Base-by-base conservation (phyloP, 30 jellyfish, hydroid and myxozoan genomes). In the Cassiopea xamachana region DNA sequence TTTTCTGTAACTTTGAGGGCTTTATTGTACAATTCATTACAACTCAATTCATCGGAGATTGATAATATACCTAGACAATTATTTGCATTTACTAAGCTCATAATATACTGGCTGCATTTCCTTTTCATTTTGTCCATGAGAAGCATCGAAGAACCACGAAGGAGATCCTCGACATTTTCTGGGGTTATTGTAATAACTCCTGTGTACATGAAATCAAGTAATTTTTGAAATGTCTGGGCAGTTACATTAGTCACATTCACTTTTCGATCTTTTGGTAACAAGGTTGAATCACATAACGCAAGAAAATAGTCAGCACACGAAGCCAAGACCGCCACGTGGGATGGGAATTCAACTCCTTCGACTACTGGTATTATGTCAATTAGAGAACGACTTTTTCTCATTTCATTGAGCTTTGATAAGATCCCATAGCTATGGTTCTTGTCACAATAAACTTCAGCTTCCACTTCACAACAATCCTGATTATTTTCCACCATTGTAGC, bases 131-230 rank as follows among this genome's bases (percentile, higher is more conserved):
- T 89, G 70, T 88, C 94, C 68, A 96, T 72, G 10, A 96, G 94
- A 48, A 96, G 90, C 93, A 92, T 79, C 18, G 97, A 86, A 1
- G 99, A 82, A n/a, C 98, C 98, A 17, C 97, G 88, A 69, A 96
- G 93, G 49, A 96, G 70, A 14, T 96, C 98, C 80, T 92, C 94
- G 3, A 92, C 92, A 71, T 92, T 88, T 15, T 90, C 93, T 7
- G 92, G 98, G 55, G 94, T 45, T 14, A 96, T 73, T 39, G 69
- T 85, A 10, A 96, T 85, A 2, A 47, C 14, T 7, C 99, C 99
- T 1, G 97, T 75, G 92, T 96, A 96, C 82, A 96, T 82, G 74
- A 86, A 96, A 62, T 87, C 90, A 15, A 96, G 89, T 58, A 96
- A 64, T 39, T 69, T 69, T 16, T 85, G 87, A 90, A 92, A 70